Conservation (phyloP, 2,113 vertebrate genomes). For the Marcusenius ussheri region DNA sequence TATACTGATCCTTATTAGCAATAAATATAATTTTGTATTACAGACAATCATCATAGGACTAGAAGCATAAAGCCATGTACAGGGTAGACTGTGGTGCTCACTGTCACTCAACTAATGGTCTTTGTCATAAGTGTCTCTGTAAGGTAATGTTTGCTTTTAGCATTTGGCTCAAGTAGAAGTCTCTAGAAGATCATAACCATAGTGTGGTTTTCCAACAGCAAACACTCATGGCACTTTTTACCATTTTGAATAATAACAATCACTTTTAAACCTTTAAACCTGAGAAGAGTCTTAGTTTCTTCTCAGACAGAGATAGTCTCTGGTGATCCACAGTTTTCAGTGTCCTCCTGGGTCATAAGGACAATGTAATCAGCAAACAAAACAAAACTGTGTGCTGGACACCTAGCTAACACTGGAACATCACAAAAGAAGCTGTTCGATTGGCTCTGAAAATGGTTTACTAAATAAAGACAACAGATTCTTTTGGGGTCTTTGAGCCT, state of each 20-base stretch:
- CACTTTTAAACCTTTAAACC: not conserved
- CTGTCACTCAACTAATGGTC: not conserved
- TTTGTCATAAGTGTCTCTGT: not conserved
- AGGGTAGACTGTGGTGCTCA: not conserved
- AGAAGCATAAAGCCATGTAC: not conserved
- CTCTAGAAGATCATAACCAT: not conserved
- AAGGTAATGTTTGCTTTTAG: not conserved
- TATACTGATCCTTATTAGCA: not conserved
- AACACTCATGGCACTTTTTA: not conserved
- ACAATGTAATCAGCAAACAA: not conserved
- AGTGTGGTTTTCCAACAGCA: not conserved
- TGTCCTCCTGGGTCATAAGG: not conserved
- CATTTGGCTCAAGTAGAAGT: not conserved
- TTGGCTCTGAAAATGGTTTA: not conserved
- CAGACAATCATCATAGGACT: not conserved
- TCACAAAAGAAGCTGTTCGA: not conserved
- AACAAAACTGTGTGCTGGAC: not conserved
- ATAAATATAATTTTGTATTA: not conserved
- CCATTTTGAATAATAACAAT: not conserved
- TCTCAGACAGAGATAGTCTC: not conserved
- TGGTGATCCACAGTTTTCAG: not conserved
- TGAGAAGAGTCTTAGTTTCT: not conserved
- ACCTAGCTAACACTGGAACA: not conserved
- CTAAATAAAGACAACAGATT: not conserved
- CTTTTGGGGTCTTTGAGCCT: not conserved